These are phyloP conservation scores for Electrophaes corylata DNA, from an alignment of 2,888 invertebrate species.

Conservation along the genomic window DNA sequence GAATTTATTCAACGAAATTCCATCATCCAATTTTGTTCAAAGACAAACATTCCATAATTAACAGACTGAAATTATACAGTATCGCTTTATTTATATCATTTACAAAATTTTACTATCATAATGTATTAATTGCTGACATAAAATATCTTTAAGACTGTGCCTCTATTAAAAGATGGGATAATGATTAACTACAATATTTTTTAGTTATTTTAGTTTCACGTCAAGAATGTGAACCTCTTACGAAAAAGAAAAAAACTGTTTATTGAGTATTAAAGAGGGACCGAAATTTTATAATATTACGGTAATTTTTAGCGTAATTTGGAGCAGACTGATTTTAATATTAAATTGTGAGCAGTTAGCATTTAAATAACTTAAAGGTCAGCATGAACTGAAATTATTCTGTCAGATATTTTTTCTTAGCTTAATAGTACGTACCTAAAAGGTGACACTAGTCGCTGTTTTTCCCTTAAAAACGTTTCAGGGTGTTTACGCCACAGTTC, in stretches of 20 bases:
- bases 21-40: constrained; percentile 37
- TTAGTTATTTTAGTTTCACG: constrained; percentile 25
- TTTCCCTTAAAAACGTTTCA: no score
- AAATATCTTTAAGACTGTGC: constrained; percentile 39
- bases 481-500: no score
- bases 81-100: constrained; percentile 51
- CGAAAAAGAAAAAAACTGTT: constrained; percentile 41
- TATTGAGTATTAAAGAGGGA: constrained; percentile 71
- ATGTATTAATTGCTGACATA: constrained; percentile 29
- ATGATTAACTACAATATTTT: constrained; percentile 20
- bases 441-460: no score
- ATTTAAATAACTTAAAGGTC: constrained; percentile 29
- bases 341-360: constrained; percentile 56
- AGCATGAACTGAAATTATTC: constrained; percentile 18
- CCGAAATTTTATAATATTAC: constrained; percentile 65
- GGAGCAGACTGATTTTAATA: constrained; percentile 70
- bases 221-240: constrained; percentile 24
- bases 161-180: constrained; percentile 25
- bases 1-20: constrained; percentile 9
- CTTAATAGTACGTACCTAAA: not conserved
- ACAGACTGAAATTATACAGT: constrained; percentile 62
- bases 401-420: constrained; percentile 11
- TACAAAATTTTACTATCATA: constrained; percentile 39
- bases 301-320: constrained; percentile 63
- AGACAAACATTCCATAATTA: constrained; percentile 64